These are phyloP conservation scores for Pristionchus entomophagus DNA, from an alignment of 2,888 invertebrate species.

Conservation along the genomic window DNA sequence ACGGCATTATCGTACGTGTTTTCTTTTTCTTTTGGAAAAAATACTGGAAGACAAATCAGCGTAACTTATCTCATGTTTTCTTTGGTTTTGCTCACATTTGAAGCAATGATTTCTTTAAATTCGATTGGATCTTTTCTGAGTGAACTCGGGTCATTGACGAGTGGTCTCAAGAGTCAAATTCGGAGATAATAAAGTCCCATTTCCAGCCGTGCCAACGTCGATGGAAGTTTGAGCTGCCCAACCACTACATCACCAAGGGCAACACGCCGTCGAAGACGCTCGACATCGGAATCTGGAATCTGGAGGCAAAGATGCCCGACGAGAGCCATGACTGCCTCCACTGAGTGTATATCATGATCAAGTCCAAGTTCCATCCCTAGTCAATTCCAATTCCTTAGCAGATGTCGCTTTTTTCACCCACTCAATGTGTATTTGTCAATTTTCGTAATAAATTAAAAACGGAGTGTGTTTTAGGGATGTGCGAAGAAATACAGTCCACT, in stretches of 20 bases:
- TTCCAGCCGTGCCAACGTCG: constrained; percentile 74
- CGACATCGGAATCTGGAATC: constrained; percentile 75
- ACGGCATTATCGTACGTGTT: constrained; percentile 69
- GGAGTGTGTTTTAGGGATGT: too few relatives aligned
- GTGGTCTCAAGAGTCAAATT: background rate
- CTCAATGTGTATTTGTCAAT: too few relatives aligned
- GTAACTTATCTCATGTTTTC: background rate
- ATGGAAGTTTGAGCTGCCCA: constrained; percentile 76
- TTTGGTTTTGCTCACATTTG: background rate
- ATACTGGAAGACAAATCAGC: background rate
- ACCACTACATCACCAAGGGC: constrained; percentile 71
- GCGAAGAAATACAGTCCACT: background rate
- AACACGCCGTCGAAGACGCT: constrained; percentile 58
- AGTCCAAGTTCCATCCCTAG: too few relatives aligned
- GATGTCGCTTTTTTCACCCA: too few relatives aligned
- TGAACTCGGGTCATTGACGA: too few relatives aligned
- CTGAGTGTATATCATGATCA: constrained; percentile 55
- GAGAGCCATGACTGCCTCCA: constrained; percentile 75
- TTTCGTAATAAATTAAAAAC: too few relatives aligned
- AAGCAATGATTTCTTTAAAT: background rate
- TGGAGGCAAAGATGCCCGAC: constrained; percentile 71
- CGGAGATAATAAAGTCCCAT: background rate
- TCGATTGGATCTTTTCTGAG: too few relatives aligned
- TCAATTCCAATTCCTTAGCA: background rate
- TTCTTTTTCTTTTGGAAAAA: background rate